A percentile compares a stretch with the other conserved stretches of the same genome.
Conservation (phyloP, 2,797 vertebrate species). For the Saxicola maurus region DNA sequence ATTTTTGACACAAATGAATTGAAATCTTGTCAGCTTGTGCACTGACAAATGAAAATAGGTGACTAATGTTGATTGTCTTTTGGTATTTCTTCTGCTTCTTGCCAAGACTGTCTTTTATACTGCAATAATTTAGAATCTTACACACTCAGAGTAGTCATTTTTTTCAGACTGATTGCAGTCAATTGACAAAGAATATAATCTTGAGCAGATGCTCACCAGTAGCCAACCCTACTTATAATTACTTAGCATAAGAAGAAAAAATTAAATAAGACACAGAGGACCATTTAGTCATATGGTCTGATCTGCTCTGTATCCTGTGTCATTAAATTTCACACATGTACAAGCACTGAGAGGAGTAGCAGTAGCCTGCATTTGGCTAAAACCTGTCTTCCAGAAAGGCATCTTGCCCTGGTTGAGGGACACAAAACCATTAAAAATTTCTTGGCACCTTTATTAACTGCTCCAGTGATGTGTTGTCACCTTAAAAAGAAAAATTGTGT, state of each 20-base stretch:
- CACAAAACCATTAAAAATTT: neutral
- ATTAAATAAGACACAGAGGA: neutral
- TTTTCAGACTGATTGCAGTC: neutral
- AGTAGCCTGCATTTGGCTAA: neutral
- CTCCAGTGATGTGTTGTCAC: neutral
- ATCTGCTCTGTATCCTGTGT: neutral
- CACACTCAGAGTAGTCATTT: neutral
- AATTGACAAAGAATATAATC: neutral
- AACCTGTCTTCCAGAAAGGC: neutral
- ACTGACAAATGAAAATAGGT: neutral
- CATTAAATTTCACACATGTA: neutral
- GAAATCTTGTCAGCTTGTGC: neutral
- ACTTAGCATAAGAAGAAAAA: neutral
- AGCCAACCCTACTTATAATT: neutral
- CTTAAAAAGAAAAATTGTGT: neutral
- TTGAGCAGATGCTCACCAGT: slow-evolving; percentile 1
- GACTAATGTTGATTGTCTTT: slow-evolving; percentile 11
- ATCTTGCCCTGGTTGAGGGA: neutral
- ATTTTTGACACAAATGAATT: neutral
- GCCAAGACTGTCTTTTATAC: neutral
- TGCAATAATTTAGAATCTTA: neutral
- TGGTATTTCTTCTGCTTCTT: neutral
- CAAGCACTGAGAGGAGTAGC: neutral
- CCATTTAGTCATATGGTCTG: neutral
- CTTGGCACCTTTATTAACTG: neutral